Conservation (phyloP, 2,888 invertebrate genomes). For the Cerastis rubricosa region DNA sequence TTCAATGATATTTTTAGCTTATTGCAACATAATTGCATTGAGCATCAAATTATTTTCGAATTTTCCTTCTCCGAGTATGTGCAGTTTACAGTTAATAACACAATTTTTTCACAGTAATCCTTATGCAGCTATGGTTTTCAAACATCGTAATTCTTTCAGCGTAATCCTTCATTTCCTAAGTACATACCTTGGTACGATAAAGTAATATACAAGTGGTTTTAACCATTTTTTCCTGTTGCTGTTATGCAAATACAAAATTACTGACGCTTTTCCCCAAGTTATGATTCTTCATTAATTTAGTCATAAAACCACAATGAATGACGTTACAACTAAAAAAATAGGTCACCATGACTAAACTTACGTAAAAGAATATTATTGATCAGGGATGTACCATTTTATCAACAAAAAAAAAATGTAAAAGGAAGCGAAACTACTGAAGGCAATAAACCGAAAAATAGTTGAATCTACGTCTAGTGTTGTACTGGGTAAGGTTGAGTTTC, state of each 20-base stretch:
- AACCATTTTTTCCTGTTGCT: conserved; percentile 27
- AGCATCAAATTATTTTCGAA: neutral
- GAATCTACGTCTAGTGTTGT: neutral
- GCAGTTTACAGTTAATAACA: neutral
- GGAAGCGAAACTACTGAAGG: neutral
- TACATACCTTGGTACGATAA: neutral
- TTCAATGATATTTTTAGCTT: neutral
- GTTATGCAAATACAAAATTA: conserved; percentile 23
- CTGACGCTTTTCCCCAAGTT: conserved; percentile 19
- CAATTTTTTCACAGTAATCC: neutral
- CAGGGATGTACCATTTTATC: neutral
- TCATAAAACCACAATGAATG: conserved; percentile 34
- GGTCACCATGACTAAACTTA: neutral
- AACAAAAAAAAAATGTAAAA: neutral
- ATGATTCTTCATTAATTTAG: conserved; percentile 18
- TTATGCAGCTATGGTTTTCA: neutral
- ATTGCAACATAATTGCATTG: neutral
- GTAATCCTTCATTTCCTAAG: conserved; percentile 16
- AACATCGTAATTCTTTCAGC: conserved; percentile 1
- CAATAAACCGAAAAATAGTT: neutral
- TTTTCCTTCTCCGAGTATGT: no score
- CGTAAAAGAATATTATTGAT: neutral
- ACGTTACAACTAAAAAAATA: conserved; percentile 11
- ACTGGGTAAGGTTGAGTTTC: neutral
- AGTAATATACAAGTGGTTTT: neutral